Evolutionary conservation across 2,797 vertebrate species (phyloP), one percentile per base, ranked within the genome.

Genomic region (Lutjanus campechanus): DNA sequence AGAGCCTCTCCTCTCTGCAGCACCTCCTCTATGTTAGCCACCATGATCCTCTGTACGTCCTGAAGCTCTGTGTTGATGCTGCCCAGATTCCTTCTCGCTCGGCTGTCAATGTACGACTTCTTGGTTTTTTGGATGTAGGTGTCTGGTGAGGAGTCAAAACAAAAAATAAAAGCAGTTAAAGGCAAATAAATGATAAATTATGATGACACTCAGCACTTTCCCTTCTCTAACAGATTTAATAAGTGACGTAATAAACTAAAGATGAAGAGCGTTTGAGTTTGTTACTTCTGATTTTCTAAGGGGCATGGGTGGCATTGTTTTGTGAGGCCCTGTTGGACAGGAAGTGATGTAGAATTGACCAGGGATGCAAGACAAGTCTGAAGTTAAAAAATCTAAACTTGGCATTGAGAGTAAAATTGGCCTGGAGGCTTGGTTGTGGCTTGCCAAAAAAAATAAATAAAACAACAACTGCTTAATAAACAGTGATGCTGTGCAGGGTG

Each of bases 71-170:
- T 99, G 93, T 99, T 99, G 91, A 99, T 98, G 93, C 95, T 98
- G 85, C 98, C 97, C 69, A 99, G 95, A 85, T 99, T 99, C 92
- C 98, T 96, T 80, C 98, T 96, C 0, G 98, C 98, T 83, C 98
- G 93, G 85, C 98, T 99, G 82, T 99, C 98, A 16, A 99, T 99
- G 95, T 99, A 99, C 0, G 97, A 96, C 88, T 99, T 99, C 95
- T 99, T 99, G 76, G 98, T 99, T 95, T 99, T 99, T 92, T 99
- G 98, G 90, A 99, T 99, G 92, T 98, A 99, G 17, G 98, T 99
- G 88, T 99, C 98, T 99, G 91, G n/a, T 64, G 91, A 15, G 25
- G 68, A 19, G 47, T 25, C 22, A 1, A 22, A 4, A 54, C 11
- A 43, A 53, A 64, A 1, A 22, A 29, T 6, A 29, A 16, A 47